Percentiles rank a stretch among this genome's conserved stretches.
Conservation (phyloP, 2,113 vertebrate genomes). For the Myotis brandtii region DNA sequence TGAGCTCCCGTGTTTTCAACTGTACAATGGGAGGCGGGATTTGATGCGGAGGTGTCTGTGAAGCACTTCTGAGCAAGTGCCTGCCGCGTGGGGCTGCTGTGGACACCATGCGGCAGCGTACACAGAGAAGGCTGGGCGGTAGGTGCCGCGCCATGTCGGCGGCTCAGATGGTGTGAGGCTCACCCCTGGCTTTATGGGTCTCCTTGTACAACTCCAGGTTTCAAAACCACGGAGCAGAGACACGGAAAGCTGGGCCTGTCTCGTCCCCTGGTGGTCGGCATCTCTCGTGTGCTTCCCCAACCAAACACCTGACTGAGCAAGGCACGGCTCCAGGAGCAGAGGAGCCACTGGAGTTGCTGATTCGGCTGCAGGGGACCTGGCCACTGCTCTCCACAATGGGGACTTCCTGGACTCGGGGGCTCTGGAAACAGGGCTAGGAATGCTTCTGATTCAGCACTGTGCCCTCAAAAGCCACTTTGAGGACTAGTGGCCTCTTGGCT, state of each 20-base stretch:
- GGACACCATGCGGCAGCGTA: accelerated
- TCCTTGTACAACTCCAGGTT: background rate
- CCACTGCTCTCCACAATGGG: background rate
- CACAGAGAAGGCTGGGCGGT: accelerated
- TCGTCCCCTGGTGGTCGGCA: accelerated
- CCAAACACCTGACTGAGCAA: background rate
- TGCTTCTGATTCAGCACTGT: background rate
- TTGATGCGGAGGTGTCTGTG: background rate
- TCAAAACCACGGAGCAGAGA: background rate
- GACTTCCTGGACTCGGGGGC: background rate
- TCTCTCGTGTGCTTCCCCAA: background rate
- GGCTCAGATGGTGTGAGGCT: background rate
- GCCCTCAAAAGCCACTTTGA: constrained; percentile 15
- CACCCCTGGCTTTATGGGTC: background rate
- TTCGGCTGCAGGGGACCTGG: background rate
- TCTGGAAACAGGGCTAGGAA: background rate
- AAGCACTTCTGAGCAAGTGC: background rate
- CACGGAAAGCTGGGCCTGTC: background rate
- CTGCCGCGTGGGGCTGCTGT: background rate
- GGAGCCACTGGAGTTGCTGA: background rate
- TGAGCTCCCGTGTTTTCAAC: background rate
- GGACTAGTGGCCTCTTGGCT: background rate
- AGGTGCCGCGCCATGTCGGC: background rate
- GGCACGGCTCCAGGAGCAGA: background rate
- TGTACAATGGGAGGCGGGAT: background rate